Conservation (phyloP, 2,113 vertebrate species). For the Syrmaticus mikado region DNA sequence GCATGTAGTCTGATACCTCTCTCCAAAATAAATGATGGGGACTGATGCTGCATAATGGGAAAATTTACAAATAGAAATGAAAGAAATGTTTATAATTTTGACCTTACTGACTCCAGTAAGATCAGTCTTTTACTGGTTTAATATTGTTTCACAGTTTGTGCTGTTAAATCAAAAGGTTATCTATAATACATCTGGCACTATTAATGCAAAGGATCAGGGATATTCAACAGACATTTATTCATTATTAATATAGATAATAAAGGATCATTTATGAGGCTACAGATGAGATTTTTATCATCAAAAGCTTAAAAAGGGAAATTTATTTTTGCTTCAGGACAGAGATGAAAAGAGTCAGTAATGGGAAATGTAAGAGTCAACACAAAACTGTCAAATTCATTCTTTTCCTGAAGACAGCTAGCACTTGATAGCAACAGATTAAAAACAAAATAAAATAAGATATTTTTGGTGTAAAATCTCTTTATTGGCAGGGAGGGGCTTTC, state of each 20-base stretch:
- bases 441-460: constrained; percentile 75
- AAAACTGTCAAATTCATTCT: constrained; percentile 71
- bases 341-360: constrained; percentile 72
- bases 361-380: constrained; percentile 75
- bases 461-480: constrained; percentile 61
- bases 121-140: constrained; percentile 78
- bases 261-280: constrained; percentile 86
- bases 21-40: constrained; percentile 32
- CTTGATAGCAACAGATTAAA: constrained; percentile 75
- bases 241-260: constrained; percentile 91
- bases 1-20: not conserved
- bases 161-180: constrained; percentile 89
- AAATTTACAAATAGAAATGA: constrained; percentile 68
- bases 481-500: constrained; percentile 24
- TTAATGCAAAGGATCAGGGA: constrained; percentile 82
- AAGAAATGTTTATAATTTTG: constrained; percentile 76
- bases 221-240: constrained; percentile 88
- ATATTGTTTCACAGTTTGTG: constrained; percentile 84
- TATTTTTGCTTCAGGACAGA: constrained; percentile 83
- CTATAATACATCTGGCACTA: constrained; percentile 84
- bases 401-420: constrained; percentile 55
- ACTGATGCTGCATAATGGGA: constrained; percentile 32
- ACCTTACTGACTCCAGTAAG: constrained; percentile 72
- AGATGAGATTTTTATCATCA: constrained; percentile 89
- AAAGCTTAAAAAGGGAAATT: constrained; percentile 85